Evolutionary conservation across 1,140 invertebrate species (phyloP), one percentile per base, ranked within the genome.

Genomic region (Hylaeus anthracinus): DNA sequence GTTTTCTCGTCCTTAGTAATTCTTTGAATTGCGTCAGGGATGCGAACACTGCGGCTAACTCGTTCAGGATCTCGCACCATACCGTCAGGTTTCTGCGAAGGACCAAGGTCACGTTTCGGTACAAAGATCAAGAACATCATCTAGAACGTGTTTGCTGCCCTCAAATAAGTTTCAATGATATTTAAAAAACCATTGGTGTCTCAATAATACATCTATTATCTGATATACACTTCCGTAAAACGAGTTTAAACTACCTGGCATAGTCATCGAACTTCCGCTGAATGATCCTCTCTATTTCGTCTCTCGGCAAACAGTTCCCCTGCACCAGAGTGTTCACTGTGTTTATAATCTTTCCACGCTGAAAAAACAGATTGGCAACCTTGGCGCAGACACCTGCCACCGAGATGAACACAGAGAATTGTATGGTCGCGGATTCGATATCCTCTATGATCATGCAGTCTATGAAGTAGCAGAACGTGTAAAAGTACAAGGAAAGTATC

Each of bases 31-130:
- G 86, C 15, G 41, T 71, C 15, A 81, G 69, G 0, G 79, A 85
- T 2, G n/a, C 79, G 45, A 74, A 86, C 64, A 64, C 74, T 9
- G 65, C 81, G 2, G 84, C 51, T 0, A 73, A 71, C 4, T 86
- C 77, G 77, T 87, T 87, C n/a, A 87, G 58, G 37, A 87, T 71
- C 26, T 87, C 85, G 60, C 85, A 87, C 26, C 71, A 83, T 41
- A 87, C 74, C 1, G 84, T 61, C n/a, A 86, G 26, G 45, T 41
- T 86, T 14, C 85, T 86, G 15, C 0, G 66, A 41, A 10, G 63
- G 67, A 39, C 26, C 26, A 26, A 26, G 26, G 26, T 26, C n/a
- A n/a, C n/a, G n/a, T n/a, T n/a, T n/a, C n/a, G n/a, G n/a, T n/a
- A n/a, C n/a, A n/a, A n/a, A n/a, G n/a, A n/a, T n/a, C 26, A 26